Evolutionary conservation across 2,888 invertebrate species (phyloP).

Genomic region (Zaprionus bogoriensis): DNA sequence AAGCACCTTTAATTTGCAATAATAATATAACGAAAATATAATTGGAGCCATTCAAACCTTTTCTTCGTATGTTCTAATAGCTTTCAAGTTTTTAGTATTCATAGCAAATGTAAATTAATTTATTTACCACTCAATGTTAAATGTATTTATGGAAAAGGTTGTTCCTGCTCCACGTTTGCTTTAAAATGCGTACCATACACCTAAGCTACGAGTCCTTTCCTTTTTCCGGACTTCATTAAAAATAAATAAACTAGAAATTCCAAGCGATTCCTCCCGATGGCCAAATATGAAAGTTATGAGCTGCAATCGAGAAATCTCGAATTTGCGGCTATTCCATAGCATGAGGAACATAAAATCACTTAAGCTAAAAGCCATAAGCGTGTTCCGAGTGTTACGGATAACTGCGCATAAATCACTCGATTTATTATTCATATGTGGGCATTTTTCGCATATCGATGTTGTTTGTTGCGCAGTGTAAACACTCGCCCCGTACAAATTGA

Average conservation of each 20-base stretch:
- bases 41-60: too few species aligned
- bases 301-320: neutral
- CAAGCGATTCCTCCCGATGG: neutral
- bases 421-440: slow-evolving; percentile 75
- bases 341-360: slow-evolving; percentile 74
- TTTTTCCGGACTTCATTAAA: neutral
- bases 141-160: too few species aligned
- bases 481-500: slow-evolving; percentile 40
- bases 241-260: neutral
- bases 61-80: too few species aligned
- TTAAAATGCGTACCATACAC: too few species aligned
- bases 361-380: slow-evolving; percentile 66
- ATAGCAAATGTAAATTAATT: too few species aligned
- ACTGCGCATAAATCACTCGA: slow-evolving; percentile 69
- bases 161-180: too few species aligned
- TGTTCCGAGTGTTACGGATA: slow-evolving; percentile 16
- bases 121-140: too few species aligned
- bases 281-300: neutral
- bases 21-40: too few species aligned
- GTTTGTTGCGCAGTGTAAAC: slow-evolving; percentile 10
- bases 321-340: neutral
- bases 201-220: too few species aligned
- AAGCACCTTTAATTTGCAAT: too few species aligned
- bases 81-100: too few species aligned
- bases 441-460: slow-evolving; percentile 42